Base-by-base conservation (phyloP, 2,113 vertebrate genomes). In the Microtus richardsoni region DNA sequence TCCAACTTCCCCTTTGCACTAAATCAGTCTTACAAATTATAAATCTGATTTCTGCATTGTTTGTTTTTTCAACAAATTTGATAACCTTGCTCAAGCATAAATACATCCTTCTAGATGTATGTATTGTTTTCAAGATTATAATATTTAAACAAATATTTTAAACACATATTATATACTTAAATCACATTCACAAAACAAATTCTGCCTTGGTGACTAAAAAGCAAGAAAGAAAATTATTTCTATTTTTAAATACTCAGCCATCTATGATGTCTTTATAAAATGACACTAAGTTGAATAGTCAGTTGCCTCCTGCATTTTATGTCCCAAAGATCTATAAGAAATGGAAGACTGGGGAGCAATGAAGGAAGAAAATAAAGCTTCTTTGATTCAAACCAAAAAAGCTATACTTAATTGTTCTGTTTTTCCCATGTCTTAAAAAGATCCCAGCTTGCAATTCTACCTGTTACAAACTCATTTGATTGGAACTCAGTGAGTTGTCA, bases 251-350 rank as follows among this genome's bases (percentile, higher is more conserved):
- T 74, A 94, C 74, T 94, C 41, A 87, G 60, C 17, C 22, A 84
- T 60, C 58, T 86, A 49, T 82, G 73, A 88, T 26, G 73, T 84
- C 28, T 95, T 95, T 87, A 80, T 75, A 89, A 91, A 96, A 88
- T 84, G 77, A 74, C 62, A 73, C 62, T 70, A 75, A 16, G 5
- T 73, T 93, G 24, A 80, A 71, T 16, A 92, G 74, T 70, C 41
- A 66, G 68, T 71, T 92, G 68, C 30, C 66, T 89, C 52, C 92
- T 60, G 9, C 77, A 77, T 92, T 96, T 64, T 73, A 74, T 62
- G 92, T 80, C 33, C 4, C 70, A 90, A 84, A 95, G 11, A 71
- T 62, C 28, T 91, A 62, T 92, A 91, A 89, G 70, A 95, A 3
- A 95, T 79, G n/a, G 22, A 95, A 95, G 41, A 22, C 80, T 71